Evolutionary conservation across 2,888 invertebrate species (phyloP), one percentile per base, ranked within the genome.

Genomic region (Oscheius sp.): DNA sequence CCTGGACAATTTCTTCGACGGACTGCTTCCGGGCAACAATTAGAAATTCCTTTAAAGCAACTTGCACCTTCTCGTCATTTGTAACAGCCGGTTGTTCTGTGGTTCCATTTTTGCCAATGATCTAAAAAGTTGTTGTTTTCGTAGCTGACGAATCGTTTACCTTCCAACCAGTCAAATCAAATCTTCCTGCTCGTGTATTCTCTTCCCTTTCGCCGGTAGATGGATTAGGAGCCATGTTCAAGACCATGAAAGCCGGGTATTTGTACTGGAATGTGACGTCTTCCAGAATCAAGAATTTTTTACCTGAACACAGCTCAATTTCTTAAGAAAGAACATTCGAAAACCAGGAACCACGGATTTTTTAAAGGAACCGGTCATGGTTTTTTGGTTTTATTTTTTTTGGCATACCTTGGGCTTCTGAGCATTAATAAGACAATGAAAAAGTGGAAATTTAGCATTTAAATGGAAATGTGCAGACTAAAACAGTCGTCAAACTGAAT

Each of bases 181-280:
- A 35, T 35, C 35, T 9, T 3, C 3, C 35, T 35, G 35, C 9
- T 9, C 35, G 35, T n/a, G 9, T 9, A 9, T 74, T 73, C 88
- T 87, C 56, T 77, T 83, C 5, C 72, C 76, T 27, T 41, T 78
- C 0, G 87, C 87, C 27, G 74, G n/a, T 46, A 7, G 87, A 35
- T 35, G 35, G 35, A 87, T 78, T 82, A 49, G 69, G 74, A 0
- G 87, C 87, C 77, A 87, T 87, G 75, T 83, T 83, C 2, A 81
- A 49, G 61, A 82, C 83, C 29, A 83, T 69, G 46, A 81, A 82
- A n/a, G 80, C 83, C 2, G 83, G 83, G 49, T 55, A 53, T 1
- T 46, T 64, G 71, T 78, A 86, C 1, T 29, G 27, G 25, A 73
- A n/a, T 6, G 84, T 84, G 27, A 87, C 71, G 53, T 87, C 86